Percentiles rank a stretch among this genome's conserved stretches.
Evolutionary conservation across 2,797 vertebrate species (phyloP).

Genomic region (Tauraco hartlaubi): DNA sequence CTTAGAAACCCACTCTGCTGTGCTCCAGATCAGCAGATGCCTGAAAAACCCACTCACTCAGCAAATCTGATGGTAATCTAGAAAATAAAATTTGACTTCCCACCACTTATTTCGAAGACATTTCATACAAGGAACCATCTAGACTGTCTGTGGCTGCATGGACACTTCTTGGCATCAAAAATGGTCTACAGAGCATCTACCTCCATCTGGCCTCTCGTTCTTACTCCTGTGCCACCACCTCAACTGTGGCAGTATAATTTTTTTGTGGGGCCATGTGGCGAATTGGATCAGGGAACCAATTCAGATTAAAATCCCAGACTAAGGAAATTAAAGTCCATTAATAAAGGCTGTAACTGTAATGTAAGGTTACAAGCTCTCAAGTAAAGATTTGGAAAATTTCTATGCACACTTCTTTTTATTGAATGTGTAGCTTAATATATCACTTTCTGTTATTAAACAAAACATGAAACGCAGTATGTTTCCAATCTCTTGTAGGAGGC

Average conservation of each 20-base stretch:
- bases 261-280: slow-evolving; percentile 33
- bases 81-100: neutral
- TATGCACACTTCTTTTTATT: slow-evolving; percentile 34
- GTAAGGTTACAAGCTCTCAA: neutral
- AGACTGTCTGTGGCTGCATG: neutral
- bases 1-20: neutral
- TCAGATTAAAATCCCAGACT: slow-evolving; percentile 49
- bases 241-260: neutral
- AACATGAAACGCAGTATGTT: neutral
- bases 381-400: slow-evolving; percentile 55
- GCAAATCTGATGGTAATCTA: neutral
- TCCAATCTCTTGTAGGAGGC: neutral
- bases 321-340: slow-evolving; percentile 62
- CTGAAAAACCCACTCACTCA: neutral
- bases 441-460: slow-evolving; percentile 21
- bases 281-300: neutral
- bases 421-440: neutral
- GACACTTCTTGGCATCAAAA: slow-evolving; percentile 24
- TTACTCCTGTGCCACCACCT: slow-evolving; percentile 2
- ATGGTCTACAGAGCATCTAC: neutral
- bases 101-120: neutral
- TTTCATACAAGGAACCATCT: neutral
- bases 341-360: slow-evolving; percentile 23
- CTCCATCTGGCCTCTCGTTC: neutral
- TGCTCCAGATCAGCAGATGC: neutral